Conservation (phyloP, 2,888 invertebrate genomes). For the Diarsia dahlii region DNA sequence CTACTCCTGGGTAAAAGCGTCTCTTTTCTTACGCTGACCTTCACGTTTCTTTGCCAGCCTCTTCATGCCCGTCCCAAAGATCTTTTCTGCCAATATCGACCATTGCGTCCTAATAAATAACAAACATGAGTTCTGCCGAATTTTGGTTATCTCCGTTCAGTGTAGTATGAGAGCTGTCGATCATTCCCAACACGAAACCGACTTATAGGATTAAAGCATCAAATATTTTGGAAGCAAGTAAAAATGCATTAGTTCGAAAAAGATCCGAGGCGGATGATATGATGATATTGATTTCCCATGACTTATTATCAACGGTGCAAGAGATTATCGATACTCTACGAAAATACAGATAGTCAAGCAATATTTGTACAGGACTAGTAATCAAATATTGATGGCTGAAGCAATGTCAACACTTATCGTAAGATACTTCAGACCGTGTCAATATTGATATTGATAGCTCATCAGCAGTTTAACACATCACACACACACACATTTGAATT, state of each 20-base stretch:
- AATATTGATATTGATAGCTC: conserved; percentile 1
- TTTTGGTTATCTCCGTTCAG: not conserved
- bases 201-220: too few species aligned
- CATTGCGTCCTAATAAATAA: too few species aligned
- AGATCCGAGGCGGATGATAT: not conserved
- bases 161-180: too few species aligned
- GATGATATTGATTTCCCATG: not conserved
- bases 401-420: not conserved
- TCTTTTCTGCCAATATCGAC: not conserved
- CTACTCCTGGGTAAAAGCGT: not conserved
- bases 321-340: not conserved
- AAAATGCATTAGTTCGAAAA: not conserved
- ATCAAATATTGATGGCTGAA: not conserved
- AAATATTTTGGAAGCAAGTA: not conserved
- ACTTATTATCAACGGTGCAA: not conserved
- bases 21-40: not conserved
- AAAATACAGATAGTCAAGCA: not conserved
- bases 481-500: not conserved
- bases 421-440: not conserved
- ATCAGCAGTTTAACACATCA: not conserved
- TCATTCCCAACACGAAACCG: too few species aligned
- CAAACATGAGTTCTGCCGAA: too few species aligned
- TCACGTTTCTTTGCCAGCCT: not conserved
- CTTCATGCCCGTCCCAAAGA: not conserved
- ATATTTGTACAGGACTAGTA: not conserved